Evolutionary conservation across 2,888 invertebrate species (phyloP).

Genomic region (Perizoma flavofasciatum): DNA sequence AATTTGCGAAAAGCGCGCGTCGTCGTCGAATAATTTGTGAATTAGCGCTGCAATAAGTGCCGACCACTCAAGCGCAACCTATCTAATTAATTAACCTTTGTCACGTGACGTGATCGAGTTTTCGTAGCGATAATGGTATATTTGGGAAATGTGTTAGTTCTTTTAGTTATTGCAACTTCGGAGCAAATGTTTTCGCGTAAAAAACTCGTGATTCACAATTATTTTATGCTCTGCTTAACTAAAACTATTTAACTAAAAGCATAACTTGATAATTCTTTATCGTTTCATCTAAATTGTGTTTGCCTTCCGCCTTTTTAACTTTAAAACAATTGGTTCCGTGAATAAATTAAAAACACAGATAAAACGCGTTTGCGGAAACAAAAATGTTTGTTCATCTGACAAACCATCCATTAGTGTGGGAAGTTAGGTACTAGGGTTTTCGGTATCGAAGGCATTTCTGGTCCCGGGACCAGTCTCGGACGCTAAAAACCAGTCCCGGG

Average conservation of each 20-base stretch:
- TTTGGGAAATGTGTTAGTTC: slow-evolving; percentile 13
- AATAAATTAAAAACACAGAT: slow-evolving; percentile 63
- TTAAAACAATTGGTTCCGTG: slow-evolving; percentile 55
- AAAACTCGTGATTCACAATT: neutral
- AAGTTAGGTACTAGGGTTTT: slow-evolving; percentile 39
- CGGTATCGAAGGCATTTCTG: too few species aligned
- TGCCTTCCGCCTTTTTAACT: slow-evolving; percentile 52
- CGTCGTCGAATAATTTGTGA: slow-evolving; percentile 63
- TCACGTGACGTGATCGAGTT: slow-evolving; percentile 41
- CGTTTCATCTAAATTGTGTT: slow-evolving; percentile 42
- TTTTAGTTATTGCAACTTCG: neutral
- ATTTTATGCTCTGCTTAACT: neutral
- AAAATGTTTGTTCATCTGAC: slow-evolving; percentile 64
- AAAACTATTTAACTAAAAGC: too few species aligned
- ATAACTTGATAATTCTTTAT: slow-evolving; percentile 1
- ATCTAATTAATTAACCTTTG: slow-evolving; percentile 77
- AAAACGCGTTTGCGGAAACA: slow-evolving; percentile 61
- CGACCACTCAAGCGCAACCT: slow-evolving; percentile 69
- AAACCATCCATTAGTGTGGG: slow-evolving; percentile 68
- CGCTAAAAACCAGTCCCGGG: too few species aligned
- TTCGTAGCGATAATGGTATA: slow-evolving; percentile 19
- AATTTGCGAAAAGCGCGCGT: slow-evolving; percentile 30
- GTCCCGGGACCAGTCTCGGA: too few species aligned
- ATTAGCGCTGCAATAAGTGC: slow-evolving; percentile 72
- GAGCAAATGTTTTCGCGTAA: too few species aligned